A percentile compares a stretch with the other conserved stretches of the same genome.
Evolutionary conservation across 2,113 vertebrate genomes (phyloP).

Genomic region (Sylvicapra grimmia): DNA sequence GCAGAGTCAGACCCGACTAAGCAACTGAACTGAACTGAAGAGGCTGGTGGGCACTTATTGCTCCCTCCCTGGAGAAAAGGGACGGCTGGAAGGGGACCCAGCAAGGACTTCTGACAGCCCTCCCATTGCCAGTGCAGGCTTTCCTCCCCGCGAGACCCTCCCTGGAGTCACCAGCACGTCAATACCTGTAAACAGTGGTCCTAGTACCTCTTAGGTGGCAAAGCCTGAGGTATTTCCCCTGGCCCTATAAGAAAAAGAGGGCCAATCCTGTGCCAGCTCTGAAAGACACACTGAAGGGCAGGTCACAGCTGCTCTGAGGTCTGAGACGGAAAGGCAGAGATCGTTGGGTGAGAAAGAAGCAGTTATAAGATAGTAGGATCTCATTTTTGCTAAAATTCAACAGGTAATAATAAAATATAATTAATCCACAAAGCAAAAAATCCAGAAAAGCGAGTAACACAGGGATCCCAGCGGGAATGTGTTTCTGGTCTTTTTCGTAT

Average conservation of each 20-base stretch:
- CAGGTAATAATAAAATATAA: not conserved
- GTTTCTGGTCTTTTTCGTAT: not conserved
- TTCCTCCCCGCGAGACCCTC: not conserved
- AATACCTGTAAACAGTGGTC: not conserved
- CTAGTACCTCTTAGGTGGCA: not conserved
- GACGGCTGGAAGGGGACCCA: not conserved
- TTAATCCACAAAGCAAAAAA: not conserved
- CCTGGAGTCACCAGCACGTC: too few relatives aligned
- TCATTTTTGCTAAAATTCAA: not conserved
- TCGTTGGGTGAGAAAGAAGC: too few relatives aligned
- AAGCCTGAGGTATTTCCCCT: not conserved
- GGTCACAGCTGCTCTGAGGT: not conserved
- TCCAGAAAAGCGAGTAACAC: not conserved
- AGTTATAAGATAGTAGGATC: not conserved
- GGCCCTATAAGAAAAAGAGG: not conserved
- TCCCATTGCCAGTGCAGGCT: not conserved
- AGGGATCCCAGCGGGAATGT: fast-evolving
- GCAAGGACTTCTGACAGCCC: not conserved
- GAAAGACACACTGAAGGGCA: not conserved
- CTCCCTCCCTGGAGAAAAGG: not conserved
- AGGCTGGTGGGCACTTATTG: not conserved
- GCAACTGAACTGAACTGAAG: not conserved
- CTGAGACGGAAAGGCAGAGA: not conserved
- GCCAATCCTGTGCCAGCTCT: not conserved
- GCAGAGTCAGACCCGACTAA: not conserved